A percentile compares a stretch with the other conserved stretches of the same genome.
These are phyloP conservation scores for Cyclura pinguis DNA, from an alignment of 2,797 vertebrate genomes.

Conservation along the genomic window DNA sequence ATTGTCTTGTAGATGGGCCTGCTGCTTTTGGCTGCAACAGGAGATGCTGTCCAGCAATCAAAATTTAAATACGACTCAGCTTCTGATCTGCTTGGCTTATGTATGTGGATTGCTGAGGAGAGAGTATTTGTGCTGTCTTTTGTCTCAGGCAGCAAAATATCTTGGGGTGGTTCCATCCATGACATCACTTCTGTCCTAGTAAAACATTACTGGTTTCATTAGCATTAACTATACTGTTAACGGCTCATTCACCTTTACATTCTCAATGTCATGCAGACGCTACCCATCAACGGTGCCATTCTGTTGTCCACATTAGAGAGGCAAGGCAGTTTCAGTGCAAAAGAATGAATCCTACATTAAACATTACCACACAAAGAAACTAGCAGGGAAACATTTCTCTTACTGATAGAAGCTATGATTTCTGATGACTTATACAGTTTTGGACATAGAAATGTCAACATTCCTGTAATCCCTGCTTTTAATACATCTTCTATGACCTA, in stretches of 20 bases:
- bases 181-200: background rate
- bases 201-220: background rate
- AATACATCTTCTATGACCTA: constrained; percentile 25
- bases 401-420: background rate
- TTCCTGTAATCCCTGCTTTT: constrained; percentile 23
- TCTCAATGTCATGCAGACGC: background rate
- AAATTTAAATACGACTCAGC: too few species aligned
- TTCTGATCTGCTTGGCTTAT: background rate
- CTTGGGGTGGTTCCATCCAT: background rate
- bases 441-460: constrained; percentile 16
- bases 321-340: background rate
- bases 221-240: background rate
- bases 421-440: constrained; percentile 21
- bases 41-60: too few species aligned
- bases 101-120: background rate
- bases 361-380: constrained; percentile 2
- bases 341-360: constrained; percentile 19
- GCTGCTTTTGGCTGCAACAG: too few species aligned
- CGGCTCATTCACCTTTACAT: constrained; percentile 1
- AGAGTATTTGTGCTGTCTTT: background rate
- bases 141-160: too few species aligned
- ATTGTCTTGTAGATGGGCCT: too few species aligned
- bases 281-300: background rate
- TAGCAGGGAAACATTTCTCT: background rate
- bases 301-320: background rate